Conservation (phyloP, 2,113 vertebrate genomes). For the Apodemus speciosus region DNA sequence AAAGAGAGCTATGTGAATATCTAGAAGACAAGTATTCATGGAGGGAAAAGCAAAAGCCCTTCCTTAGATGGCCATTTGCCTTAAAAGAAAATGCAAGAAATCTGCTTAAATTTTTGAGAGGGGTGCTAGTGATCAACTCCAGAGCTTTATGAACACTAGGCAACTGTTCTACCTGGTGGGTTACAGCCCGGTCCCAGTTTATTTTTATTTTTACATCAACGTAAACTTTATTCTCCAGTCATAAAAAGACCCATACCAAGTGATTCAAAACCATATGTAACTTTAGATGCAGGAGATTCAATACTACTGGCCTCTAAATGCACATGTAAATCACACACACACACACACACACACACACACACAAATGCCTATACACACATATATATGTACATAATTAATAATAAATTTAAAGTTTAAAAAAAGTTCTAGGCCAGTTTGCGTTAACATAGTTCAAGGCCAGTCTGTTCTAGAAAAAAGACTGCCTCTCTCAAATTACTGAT, state of each 20-base stretch:
- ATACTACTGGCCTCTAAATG: not conserved
- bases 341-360: not conserved
- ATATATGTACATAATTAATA: not conserved
- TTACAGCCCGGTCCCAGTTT: not conserved
- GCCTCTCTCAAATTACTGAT: not conserved
- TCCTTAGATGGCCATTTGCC: not conserved
- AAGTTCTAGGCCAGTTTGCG: not conserved
- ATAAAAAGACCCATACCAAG: not conserved
- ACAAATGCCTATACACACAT: not conserved
- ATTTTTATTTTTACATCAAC: constrained; percentile 21
- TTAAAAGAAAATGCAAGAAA: constrained; percentile 34
- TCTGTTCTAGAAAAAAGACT: not conserved
- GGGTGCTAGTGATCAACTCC: not conserved
- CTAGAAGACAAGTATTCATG: not conserved
- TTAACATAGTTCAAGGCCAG: not conserved
- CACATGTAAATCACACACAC: not conserved
- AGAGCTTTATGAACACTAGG: too few species aligned
- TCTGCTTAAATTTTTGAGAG: not conserved
- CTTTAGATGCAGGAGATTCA: not conserved
- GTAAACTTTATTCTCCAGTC: not conserved
- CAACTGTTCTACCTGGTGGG: not conserved
- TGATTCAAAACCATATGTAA: not conserved
- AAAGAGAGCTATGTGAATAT: not conserved
- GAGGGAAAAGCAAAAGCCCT: constrained; percentile 17
- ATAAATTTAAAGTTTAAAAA: not conserved